Base-by-base conservation (phyloP, 2,888 invertebrate species). In the Griposia aprilina region DNA sequence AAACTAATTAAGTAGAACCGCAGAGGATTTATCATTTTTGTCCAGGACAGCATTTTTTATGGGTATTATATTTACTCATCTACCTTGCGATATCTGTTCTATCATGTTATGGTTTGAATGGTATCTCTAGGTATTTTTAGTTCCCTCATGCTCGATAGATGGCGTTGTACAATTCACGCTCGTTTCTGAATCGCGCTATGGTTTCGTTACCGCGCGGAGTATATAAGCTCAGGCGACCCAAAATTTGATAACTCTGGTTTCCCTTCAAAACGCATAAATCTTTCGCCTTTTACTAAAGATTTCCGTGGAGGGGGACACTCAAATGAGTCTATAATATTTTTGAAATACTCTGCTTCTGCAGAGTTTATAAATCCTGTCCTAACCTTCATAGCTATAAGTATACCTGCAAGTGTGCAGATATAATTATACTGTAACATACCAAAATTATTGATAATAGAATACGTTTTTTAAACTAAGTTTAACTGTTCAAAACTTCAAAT, bases 271-370 rank as follows among this genome's bases (percentile, higher is more conserved):
- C 97, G 97, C 93, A 97, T 97, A 98, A 97, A 98, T 98, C 98
- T 98, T 98, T 98, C 98, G 98, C 98, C 98, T 97, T 98, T 98
- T 97, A 98, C 98, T 98, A 98, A 98, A 98, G 98, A 98, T 98
- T 97, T 97, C 97, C 97, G 97, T 97, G 97, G 97, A 97, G 97
- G 97, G 97, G 97, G 96, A 97, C 97, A 97, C 97, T 97, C 97
- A 97, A 97, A 98, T 97, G 97, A 97, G 97, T 97, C 97, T 97
- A 10, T 45, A 45, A 45, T 45, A 45, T 10, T 45, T 45, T 45
- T 45, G 45, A 10, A 45, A 45, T 45, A 45, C 45, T 45, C 45
- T 45, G 45, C 45, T 45, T 45, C 45, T 0, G 45, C 10, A 45
- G 45, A 45, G 45, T 45, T 36, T 10, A 45, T 10, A 45, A 45